These are phyloP conservation scores for Eriosoma lanigerum DNA, from an alignment of 1,140 invertebrate species.

Conservation along the genomic window DNA sequence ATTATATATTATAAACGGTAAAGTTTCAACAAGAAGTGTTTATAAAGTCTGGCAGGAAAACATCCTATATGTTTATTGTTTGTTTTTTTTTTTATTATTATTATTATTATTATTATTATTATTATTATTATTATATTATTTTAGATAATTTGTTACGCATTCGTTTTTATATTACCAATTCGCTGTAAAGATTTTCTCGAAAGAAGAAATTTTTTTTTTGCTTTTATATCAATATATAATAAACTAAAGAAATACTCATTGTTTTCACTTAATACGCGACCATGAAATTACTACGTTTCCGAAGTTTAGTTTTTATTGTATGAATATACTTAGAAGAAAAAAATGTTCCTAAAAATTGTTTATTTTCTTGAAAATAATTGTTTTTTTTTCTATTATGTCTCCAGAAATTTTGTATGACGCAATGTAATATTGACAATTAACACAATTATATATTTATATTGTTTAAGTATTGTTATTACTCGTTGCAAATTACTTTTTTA, in stretches of 20 bases:
- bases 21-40: conserved; percentile 11
- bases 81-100: not conserved
- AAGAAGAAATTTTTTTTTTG: conserved; percentile 11
- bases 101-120: conserved; percentile 20
- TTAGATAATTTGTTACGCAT: conserved; percentile 43
- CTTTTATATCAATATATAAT: not conserved
- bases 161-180: conserved; percentile 12
- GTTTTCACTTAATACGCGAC: no score
- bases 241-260: not conserved
- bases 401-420: not conserved
- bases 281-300: not conserved
- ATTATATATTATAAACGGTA: conserved; percentile 6
- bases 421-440: not conserved
- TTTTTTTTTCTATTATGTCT: not conserved
- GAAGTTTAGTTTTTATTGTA: not conserved
- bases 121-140: conserved; percentile 24
- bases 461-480: no score
- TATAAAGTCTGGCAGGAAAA: conserved; percentile 10
- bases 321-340: conserved; percentile 15
- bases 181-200: conserved; percentile 10
- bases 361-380: conserved; percentile 2
- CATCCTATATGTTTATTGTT: conserved; percentile 25
- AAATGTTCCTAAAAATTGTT: conserved; percentile 47
- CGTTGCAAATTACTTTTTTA: no score
- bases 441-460: no score